Conservation (phyloP, 1,140 invertebrate species). For the Leptinotarsa lineolata region DNA sequence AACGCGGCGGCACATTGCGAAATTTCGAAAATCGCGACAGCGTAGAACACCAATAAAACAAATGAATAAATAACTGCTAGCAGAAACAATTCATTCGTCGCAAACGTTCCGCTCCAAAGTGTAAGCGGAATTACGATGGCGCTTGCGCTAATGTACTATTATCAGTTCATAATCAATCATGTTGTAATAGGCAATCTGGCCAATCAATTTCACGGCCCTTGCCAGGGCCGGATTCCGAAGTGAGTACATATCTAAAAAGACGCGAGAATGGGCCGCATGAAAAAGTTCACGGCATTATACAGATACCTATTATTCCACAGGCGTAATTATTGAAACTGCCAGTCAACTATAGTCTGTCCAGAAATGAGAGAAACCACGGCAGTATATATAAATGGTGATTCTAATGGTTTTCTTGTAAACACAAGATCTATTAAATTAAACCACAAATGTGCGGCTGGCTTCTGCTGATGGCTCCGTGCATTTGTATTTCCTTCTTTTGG, state of each 20-base stretch:
- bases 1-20: conserved; percentile 14
- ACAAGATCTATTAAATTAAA: too few species aligned
- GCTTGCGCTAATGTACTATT: conserved; percentile 39
- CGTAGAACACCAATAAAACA: conserved; percentile 4
- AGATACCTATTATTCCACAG: too few species aligned
- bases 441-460: too few species aligned
- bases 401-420: too few species aligned
- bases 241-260: not conserved
- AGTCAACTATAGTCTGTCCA: too few species aligned
- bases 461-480: too few species aligned
- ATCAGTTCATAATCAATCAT: conserved; percentile 47
- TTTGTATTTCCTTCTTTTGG: too few species aligned
- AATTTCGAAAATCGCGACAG: conserved; percentile 28
- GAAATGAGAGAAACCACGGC: too few species aligned
- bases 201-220: conserved; percentile 33
- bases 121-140: conserved; percentile 23
- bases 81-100: not conserved
- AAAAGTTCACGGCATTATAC: too few species aligned
- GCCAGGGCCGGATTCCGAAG: conserved; percentile 9
- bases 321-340: too few species aligned
- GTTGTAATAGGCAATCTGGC: conserved; percentile 43
- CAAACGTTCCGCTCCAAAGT: conserved; percentile 17
- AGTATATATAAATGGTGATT: too few species aligned
- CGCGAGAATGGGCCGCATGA: not conserved
- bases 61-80: conserved; percentile 11